Evolutionary conservation across 2,113 vertebrate species (phyloP).

Genomic region (Eidolon helvum): DNA sequence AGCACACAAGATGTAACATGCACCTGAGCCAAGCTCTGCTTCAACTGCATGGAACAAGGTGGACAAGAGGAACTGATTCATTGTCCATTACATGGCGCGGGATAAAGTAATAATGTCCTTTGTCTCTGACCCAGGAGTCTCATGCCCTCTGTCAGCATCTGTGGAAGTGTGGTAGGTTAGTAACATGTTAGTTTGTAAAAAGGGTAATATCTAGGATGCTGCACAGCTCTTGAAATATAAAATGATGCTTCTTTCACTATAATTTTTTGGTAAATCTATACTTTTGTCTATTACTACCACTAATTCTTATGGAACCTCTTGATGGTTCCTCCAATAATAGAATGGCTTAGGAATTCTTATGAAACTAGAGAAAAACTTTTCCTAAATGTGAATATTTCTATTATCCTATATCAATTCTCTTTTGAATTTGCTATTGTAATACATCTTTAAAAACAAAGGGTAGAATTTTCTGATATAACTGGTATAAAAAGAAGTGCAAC

Average conservation of each 20-base stretch:
- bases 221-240: not conserved
- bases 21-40: not conserved
- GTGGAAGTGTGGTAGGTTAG: not conserved
- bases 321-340: not conserved
- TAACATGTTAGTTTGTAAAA: not conserved
- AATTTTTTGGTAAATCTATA: not conserved
- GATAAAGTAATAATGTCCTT: not conserved
- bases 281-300: not conserved
- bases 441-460: not conserved
- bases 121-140: not conserved
- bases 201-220: not conserved
- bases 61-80: accelerated
- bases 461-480: not conserved
- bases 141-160: not conserved
- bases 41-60: not conserved
- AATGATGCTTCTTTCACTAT: not conserved
- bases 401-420: not conserved
- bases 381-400: not conserved
- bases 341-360: not conserved
- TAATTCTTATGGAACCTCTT: not conserved
- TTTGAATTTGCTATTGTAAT: not conserved
- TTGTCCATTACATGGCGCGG: not conserved
- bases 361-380: not conserved
- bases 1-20: not conserved
- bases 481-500: not conserved